Conservation (phyloP, 2,888 invertebrate species). For the Scaptomyza cyrtandrae region DNA sequence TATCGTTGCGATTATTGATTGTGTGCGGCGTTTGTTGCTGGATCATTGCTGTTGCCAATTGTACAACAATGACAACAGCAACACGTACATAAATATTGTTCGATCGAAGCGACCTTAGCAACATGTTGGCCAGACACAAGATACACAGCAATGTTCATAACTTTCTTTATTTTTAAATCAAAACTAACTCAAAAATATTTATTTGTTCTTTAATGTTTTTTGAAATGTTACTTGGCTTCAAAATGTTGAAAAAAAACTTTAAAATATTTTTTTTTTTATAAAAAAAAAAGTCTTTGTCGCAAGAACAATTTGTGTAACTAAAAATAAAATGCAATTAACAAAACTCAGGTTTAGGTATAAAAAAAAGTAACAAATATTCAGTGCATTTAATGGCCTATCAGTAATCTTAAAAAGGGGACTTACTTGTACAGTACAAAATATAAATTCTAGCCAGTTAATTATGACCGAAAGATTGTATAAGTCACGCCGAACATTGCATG, state of each 20-base stretch:
- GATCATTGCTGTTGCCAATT: constrained; percentile 4
- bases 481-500: background rate
- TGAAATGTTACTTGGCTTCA: no score
- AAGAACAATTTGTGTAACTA: background rate
- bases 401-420: background rate
- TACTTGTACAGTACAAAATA: background rate
- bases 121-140: constrained; percentile 59
- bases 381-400: background rate
- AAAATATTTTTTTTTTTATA: no score
- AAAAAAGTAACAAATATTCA: no score
- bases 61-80: constrained; percentile 28
- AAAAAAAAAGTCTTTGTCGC: no score
- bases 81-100: constrained; percentile 8
- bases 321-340: background rate
- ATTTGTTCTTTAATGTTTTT: no score
- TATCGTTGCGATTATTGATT: constrained; percentile 85
- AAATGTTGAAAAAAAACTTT: no score
- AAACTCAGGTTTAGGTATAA: no score
- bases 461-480: background rate
- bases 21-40: constrained; percentile 50
- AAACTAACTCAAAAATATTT: no score
- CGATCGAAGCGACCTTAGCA: constrained; percentile 29
- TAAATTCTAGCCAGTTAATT: background rate
- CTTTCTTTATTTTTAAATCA: background rate
- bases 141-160: constrained; percentile 9